Evolutionary conservation across 2,888 invertebrate species (phyloP), one percentile per base, ranked within the genome.

Genomic region (Tipula helvola): DNA sequence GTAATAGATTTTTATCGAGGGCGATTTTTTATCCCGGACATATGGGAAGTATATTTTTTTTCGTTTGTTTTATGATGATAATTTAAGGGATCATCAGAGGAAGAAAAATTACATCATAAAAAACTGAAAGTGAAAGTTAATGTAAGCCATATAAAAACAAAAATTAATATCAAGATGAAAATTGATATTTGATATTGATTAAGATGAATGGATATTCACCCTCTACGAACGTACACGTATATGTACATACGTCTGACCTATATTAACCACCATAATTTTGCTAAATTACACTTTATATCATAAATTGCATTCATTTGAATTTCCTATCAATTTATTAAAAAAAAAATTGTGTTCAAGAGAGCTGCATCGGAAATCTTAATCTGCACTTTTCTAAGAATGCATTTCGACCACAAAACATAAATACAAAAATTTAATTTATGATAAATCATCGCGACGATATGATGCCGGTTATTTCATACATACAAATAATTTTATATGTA

Each of bases 1-100:
- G 84, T 84, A 84, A 84, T 84, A 84, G 84, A 84, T 84, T 84
- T 84, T 84, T 84, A 84, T 84, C 84, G 84, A 41, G 84, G 41
- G 84, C 41, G 39, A 84, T 84, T 41, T 84, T 71, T 71, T 71
- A 71, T 71, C 71, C 71, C 71, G 71, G 71, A 28, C 71, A 57
- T 57, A 57, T n/a, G 28, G 71, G 71, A 71, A 28, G 28, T 71
- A 71, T 71, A 71, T 18, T 52, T 44, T 44, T 44, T 44, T 44
- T 44, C 12, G 10, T 57, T 71, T 71, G 71, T 71, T 71, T 71
- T 71, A 71, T 71, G 71, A 71, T 71, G 71, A 71, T 71, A 71
- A 71, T 71, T 71, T 71, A 71, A 71, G 71, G 71, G 71, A 71
- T 71, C 71, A 71, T 71, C 71, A 71, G 71, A 28, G 28, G 71